These are phyloP conservation scores for Mustela lutreola DNA, from an alignment of 2,113 vertebrate species.

Conservation along the genomic window DNA sequence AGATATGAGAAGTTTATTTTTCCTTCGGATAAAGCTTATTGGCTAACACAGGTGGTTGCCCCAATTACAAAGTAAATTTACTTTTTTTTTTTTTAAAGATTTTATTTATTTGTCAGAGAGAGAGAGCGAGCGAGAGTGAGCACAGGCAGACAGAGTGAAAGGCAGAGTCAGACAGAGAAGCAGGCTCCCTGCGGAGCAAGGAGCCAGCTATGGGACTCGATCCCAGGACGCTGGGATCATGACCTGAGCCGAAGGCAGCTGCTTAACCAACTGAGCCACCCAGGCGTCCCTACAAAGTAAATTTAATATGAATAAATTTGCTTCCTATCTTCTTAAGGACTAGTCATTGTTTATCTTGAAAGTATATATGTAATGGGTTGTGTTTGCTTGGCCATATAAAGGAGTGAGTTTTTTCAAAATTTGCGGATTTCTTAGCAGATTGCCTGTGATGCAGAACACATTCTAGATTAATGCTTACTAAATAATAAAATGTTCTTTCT, in stretches of 20 bases:
- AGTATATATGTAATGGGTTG: background rate
- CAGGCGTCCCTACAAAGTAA: background rate
- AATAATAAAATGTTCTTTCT: slow-evolving; percentile 41
- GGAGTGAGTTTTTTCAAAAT: background rate
- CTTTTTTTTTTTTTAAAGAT: no score
- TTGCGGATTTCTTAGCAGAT: background rate
- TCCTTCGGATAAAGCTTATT: background rate
- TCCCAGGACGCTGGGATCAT: no score
- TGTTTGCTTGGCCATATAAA: background rate
- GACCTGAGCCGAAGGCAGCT: no score
- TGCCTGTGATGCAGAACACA: background rate
- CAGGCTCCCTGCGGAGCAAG: no score
- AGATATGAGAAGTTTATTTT: background rate
- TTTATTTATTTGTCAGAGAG: no score
- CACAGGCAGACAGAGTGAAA: no score
- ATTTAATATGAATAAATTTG: no score
- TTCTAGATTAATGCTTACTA: slow-evolving; percentile 13
- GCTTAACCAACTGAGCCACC: no score
- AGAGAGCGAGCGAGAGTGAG: no score
- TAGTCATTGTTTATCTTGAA: slow-evolving; percentile 45
- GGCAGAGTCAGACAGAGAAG: no score
- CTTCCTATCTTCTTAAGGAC: background rate
- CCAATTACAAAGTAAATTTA: background rate
- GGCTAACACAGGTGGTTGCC: background rate
- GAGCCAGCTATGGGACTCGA: no score